Evolutionary conservation across 2,888 invertebrate genomes (phyloP).

Genomic region (Drosophila cognata): DNA sequence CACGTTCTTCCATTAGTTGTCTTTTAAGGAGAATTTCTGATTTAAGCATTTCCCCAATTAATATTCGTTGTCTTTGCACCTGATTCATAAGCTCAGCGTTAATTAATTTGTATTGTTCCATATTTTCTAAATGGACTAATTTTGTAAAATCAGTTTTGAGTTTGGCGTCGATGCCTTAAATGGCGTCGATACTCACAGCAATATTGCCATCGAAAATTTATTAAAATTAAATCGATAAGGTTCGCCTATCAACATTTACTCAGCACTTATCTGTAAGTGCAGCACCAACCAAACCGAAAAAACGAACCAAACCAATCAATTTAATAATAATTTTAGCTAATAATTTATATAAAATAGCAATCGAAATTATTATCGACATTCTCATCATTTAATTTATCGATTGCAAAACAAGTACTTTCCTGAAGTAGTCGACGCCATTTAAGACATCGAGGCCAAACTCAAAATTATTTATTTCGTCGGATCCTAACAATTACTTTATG

Average conservation of each 20-base stretch:
- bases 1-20: conserved; percentile 41
- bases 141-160: background rate
- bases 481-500: background rate
- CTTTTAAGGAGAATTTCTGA: conserved; percentile 23
- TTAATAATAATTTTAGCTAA: background rate
- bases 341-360: background rate
- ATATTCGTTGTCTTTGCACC: conserved; percentile 38
- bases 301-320: background rate
- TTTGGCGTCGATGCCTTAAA: background rate
- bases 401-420: background rate
- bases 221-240: background rate
- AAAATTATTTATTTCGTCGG: conserved; percentile 7
- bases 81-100: conserved; percentile 34
- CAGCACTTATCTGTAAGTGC: background rate
- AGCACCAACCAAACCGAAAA: background rate
- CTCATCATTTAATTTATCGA: background rate
- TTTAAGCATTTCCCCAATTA: conserved; percentile 19
- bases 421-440: conserved; percentile 15
- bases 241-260: background rate
- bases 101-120: conserved; percentile 21
- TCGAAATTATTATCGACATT: background rate
- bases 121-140: background rate
- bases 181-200: background rate
- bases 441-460: conserved; percentile 46
- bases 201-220: background rate